These are phyloP conservation scores for Sphaerophoria taeniata DNA, from an alignment of 2,888 invertebrate genomes.

Conservation along the genomic window DNA sequence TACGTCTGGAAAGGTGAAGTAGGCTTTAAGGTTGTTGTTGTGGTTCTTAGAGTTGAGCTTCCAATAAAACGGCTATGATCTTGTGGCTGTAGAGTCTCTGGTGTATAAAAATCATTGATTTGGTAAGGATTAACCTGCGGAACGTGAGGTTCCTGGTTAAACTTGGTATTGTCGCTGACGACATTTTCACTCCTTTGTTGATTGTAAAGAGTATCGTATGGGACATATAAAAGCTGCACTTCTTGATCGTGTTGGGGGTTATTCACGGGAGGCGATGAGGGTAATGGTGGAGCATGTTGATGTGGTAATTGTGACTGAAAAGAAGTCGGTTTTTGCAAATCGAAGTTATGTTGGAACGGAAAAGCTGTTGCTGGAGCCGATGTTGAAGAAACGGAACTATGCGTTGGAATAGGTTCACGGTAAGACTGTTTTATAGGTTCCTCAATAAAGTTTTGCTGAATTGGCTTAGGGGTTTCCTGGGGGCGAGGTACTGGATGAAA, in stretches of 20 bases:
- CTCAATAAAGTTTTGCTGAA: conserved; percentile 80
- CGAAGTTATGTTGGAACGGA: conserved; percentile 77
- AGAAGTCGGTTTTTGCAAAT: conserved; percentile 76
- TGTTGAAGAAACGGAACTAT: conserved; percentile 78
- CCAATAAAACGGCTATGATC: conserved; percentile 76
- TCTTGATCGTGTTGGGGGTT: conserved; percentile 84
- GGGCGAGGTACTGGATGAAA: conserved; percentile 79
- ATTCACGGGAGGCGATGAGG: conserved; percentile 64
- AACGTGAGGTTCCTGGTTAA: conserved; percentile 78
- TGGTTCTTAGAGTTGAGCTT: conserved; percentile 79
- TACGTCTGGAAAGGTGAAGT: conserved; percentile 77
- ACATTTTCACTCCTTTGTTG: conserved; percentile 78
- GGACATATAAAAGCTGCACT: conserved; percentile 92
- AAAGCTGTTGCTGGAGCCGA: conserved; percentile 79
- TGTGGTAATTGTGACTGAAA: conserved; percentile 75
- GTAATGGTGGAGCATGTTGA: conserved; percentile 59
- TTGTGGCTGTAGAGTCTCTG: conserved; percentile 78
- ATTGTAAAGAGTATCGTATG: conserved; percentile 88
- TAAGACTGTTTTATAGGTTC: conserved; percentile 78
- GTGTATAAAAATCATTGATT: conserved; percentile 83
- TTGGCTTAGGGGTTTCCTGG: conserved; percentile 77
- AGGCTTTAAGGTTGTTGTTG: conserved; percentile 79
- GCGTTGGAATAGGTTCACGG: conserved; percentile 77
- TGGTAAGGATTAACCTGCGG: conserved; percentile 83
- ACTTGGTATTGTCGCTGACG: conserved; percentile 79